phyloP scores from a whole-genome alignment of 2,888 invertebrate species.

The Meiosimyza decipiens region DNA sequence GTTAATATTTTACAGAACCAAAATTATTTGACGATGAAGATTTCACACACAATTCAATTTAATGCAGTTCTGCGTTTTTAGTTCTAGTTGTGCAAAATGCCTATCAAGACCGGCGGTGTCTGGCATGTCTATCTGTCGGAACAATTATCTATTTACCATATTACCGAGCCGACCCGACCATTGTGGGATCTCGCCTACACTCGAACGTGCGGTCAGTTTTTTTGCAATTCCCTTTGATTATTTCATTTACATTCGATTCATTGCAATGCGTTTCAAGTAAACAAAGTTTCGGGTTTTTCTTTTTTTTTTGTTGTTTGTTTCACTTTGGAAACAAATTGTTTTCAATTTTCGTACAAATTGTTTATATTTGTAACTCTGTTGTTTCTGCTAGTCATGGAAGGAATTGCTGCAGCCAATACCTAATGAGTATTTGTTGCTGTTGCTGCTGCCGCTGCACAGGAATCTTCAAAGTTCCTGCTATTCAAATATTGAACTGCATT shows the following conservation, averaged over 20 bases:
- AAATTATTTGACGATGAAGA: too few relatives aligned
- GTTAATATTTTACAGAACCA: too few relatives aligned
- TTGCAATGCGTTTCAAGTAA: background rate
- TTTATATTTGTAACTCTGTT: background rate
- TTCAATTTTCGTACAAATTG: background rate
- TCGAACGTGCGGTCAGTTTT: background rate
- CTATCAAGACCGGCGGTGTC: too few relatives aligned
- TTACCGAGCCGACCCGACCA: too few relatives aligned
- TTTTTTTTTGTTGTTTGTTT: background rate
- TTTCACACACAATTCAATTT: too few relatives aligned
- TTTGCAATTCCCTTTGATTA: slow-evolving; percentile 3
- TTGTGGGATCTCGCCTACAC: too few relatives aligned
- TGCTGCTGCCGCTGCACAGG: background rate
- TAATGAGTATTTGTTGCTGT: background rate
- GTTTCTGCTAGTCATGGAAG: background rate
- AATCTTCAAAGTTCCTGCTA: background rate
- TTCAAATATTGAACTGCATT: background rate
- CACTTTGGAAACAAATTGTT: background rate
- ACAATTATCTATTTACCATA: too few relatives aligned
- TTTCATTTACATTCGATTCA: slow-evolving; percentile 4
- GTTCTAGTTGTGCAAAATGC: too few relatives aligned
- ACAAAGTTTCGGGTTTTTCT: slow-evolving; percentile 4
- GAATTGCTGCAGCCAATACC: background rate
- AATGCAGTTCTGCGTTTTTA: too few relatives aligned
- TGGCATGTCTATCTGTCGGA: too few relatives aligned